Percentiles rank a stretch among this genome's conserved stretches.
These are phyloP conservation scores for Lycaon pictus DNA, from an alignment of 2,113 vertebrate genomes.

Conservation along the genomic window DNA sequence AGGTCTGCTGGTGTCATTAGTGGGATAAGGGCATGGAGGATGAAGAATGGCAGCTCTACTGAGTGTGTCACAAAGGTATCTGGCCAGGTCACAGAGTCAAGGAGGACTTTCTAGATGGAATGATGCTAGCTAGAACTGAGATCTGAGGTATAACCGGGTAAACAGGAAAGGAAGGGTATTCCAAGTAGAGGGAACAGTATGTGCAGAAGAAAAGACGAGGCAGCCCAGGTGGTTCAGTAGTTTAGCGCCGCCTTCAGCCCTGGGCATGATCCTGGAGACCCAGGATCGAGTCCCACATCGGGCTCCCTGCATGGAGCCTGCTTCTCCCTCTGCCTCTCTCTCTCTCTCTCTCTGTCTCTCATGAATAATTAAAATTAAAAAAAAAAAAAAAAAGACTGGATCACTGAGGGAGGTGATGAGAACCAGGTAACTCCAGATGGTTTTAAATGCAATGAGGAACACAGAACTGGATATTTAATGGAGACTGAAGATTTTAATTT, in stretches of 20 bases:
- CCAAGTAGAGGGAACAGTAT: not conserved
- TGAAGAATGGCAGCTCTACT: not conserved
- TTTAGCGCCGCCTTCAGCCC: no score
- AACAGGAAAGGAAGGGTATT: not conserved
- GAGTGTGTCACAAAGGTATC: not conserved
- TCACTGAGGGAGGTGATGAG: rapidly evolving
- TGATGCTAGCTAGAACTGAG: not conserved
- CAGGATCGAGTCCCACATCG: no score
- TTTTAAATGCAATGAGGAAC: not conserved
- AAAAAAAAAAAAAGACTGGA: no score
- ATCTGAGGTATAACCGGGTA: not conserved
- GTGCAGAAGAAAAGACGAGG: not conserved
- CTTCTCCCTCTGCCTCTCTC: no score
- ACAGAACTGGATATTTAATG: no score
- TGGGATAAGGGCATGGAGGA: not conserved
- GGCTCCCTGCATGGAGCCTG: no score
- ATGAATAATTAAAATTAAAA: no score
- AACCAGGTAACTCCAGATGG: not conserved
- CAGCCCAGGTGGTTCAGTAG: no score
- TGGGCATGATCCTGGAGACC: no score
- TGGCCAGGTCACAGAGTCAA: not conserved
- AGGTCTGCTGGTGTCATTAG: not conserved
- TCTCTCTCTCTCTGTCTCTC: no score
- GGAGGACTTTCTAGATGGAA: not conserved
- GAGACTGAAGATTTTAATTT: not conserved